Evolutionary conservation across 2,888 invertebrate species (phyloP).

Genomic region (Volucella zonaria): DNA sequence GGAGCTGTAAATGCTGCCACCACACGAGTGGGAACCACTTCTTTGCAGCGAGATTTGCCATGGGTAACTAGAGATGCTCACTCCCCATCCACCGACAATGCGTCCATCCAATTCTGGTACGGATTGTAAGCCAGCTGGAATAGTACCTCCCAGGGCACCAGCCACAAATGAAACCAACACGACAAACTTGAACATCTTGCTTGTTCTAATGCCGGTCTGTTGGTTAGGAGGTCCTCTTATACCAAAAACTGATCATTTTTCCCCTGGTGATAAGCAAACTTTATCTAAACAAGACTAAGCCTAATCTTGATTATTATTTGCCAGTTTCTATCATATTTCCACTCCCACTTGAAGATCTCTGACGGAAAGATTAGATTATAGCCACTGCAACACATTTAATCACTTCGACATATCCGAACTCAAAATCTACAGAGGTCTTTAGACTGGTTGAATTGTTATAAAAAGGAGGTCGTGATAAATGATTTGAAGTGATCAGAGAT

Average conservation of each 20-base stretch:
- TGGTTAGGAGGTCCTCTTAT: not conserved
- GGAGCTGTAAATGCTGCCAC: constrained; percentile 83
- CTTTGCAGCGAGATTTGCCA: constrained; percentile 79
- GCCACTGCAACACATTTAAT: too few species aligned
- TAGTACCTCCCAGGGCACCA: constrained; percentile 75
- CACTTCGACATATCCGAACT: too few species aligned
- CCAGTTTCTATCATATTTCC: too few species aligned
- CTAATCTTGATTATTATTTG: too few species aligned
- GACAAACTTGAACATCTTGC: constrained; percentile 76
- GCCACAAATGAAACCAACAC: constrained; percentile 74
- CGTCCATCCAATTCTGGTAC: constrained; percentile 79
- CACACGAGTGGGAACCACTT: constrained; percentile 84
- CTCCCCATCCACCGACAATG: constrained; percentile 79
- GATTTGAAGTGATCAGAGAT: too few species aligned
- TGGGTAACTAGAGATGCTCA: constrained; percentile 76
- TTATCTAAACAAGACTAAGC: too few species aligned
- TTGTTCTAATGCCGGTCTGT: constrained; percentile 3
- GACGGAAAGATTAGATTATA: too few species aligned
- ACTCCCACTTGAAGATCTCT: too few species aligned
- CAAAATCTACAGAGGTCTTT: too few species aligned
- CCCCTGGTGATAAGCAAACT: too few species aligned
- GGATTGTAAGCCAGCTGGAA: constrained; percentile 77
- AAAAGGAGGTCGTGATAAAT: too few species aligned
- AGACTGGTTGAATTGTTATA: too few species aligned
- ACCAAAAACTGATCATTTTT: not conserved